These are phyloP conservation scores for Melanotaenia duboulayi DNA, from an alignment of 2,113 vertebrate genomes.

Conservation along the genomic window DNA sequence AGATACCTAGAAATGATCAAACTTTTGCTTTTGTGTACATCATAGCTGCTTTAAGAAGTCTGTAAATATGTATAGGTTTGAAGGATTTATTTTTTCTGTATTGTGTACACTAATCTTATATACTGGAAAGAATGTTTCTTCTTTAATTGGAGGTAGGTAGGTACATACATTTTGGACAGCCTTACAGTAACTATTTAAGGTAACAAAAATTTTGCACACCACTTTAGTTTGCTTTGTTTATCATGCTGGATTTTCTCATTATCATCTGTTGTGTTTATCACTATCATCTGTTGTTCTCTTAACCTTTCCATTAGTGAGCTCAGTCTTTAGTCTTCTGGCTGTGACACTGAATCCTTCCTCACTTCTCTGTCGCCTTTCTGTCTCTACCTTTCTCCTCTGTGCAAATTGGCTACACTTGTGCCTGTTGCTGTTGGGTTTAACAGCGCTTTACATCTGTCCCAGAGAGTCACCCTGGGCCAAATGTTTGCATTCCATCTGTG, in stretches of 20 bases:
- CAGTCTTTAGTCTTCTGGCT: slow-evolving; percentile 24
- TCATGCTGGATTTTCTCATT: slow-evolving; percentile 42
- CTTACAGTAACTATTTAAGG: neutral
- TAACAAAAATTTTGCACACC: neutral
- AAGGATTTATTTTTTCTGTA: too few species aligned
- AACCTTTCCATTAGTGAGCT: slow-evolving; percentile 58
- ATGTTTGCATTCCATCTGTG: slow-evolving; percentile 53
- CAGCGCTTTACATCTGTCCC: slow-evolving; percentile 46
- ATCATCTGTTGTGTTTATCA: slow-evolving; percentile 43
- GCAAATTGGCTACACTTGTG: slow-evolving; percentile 49
- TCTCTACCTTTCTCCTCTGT: slow-evolving; percentile 24
- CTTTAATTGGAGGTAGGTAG: too few species aligned
- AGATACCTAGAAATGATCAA: too few species aligned
- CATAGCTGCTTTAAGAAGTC: too few species aligned
- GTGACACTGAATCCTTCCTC: slow-evolving; percentile 36
- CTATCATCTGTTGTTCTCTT: slow-evolving; percentile 30
- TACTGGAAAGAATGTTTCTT: too few species aligned
- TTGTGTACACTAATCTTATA: too few species aligned
- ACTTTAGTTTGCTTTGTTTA: neutral
- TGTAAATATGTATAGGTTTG: too few species aligned
- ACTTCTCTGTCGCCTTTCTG: slow-evolving; percentile 18
- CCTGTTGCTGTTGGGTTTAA: slow-evolving; percentile 65
- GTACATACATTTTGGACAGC: too few species aligned
- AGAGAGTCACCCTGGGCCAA: slow-evolving; percentile 35
- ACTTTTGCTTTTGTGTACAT: too few species aligned